Conservation (phyloP, 2,888 invertebrate species). For the Deladenus siricidicola region DNA sequence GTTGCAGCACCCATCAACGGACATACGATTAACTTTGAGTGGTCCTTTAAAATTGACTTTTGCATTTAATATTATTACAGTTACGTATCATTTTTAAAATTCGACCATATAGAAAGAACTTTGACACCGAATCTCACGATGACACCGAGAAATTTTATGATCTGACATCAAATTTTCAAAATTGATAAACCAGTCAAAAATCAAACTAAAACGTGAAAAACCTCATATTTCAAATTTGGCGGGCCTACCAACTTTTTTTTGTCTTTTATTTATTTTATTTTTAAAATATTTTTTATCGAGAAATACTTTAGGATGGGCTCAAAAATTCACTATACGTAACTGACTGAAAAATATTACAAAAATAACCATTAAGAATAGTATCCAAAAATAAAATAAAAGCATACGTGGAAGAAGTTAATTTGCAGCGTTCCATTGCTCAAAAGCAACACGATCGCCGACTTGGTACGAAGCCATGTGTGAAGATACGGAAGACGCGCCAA, state of each 20-base stretch:
- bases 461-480: conserved; percentile 91
- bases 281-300: neutral
- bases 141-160: too few relatives aligned
- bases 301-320: neutral
- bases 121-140: too few relatives aligned
- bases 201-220: too few relatives aligned
- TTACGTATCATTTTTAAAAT: too few relatives aligned
- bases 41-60: conserved; percentile 69
- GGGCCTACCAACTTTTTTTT: too few relatives aligned
- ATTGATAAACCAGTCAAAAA: too few relatives aligned
- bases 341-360: neutral
- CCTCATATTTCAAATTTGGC: too few relatives aligned
- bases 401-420: conserved; percentile 50
- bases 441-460: conserved; percentile 89
- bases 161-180: too few relatives aligned
- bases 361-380: neutral
- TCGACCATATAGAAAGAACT: too few relatives aligned
- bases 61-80: too few relatives aligned
- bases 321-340: neutral
- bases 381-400: neutral
- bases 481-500: conserved; percentile 86
- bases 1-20: conserved; percentile 95
- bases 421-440: conserved; percentile 78
- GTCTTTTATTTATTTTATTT: too few relatives aligned
- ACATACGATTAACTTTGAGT: conserved; percentile 93